phyloP scores from a whole-genome alignment of 2,888 invertebrate genomes.

The Drosophila neutralis region DNA sequence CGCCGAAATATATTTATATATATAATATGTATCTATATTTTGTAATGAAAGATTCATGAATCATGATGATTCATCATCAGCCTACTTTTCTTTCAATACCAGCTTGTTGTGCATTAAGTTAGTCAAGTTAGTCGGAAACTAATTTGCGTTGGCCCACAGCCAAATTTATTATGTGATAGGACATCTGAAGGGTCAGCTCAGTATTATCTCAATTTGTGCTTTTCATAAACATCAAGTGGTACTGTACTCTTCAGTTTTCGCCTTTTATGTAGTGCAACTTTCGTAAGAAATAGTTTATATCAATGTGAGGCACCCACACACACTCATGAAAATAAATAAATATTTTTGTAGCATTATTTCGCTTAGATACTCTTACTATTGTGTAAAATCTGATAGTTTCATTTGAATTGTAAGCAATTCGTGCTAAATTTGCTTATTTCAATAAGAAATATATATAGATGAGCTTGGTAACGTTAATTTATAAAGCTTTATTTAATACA shows the following conservation, averaged over 20 bases:
- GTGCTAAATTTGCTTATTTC: neutral
- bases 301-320: slow-evolving; percentile 32
- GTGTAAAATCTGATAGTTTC: neutral
- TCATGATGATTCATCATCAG: slow-evolving; percentile 33
- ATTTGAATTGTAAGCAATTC: neutral
- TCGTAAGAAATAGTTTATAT: slow-evolving; percentile 50
- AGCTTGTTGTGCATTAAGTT: slow-evolving; percentile 9
- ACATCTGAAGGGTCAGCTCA: slow-evolving; percentile 33
- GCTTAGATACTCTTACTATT: slow-evolving; percentile 1
- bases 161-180: neutral
- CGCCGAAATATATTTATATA: slow-evolving; percentile 10
- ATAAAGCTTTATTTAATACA: neutral
- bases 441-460: neutral
- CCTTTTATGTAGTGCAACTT: slow-evolving; percentile 25
- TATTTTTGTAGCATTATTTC: neutral
- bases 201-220: slow-evolving; percentile 41
- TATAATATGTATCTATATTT: slow-evolving; percentile 16
- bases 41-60: slow-evolving; percentile 54
- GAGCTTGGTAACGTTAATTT: neutral
- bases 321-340: neutral
- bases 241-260: slow-evolving; percentile 6
- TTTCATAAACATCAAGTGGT: slow-evolving; percentile 11
- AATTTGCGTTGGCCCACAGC: slow-evolving; percentile 40
- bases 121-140: slow-evolving; percentile 32
- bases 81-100: slow-evolving; percentile 26